These are phyloP conservation scores for Scotopteryx bipunctaria DNA, from an alignment of 2,888 invertebrate species.

Conservation along the genomic window DNA sequence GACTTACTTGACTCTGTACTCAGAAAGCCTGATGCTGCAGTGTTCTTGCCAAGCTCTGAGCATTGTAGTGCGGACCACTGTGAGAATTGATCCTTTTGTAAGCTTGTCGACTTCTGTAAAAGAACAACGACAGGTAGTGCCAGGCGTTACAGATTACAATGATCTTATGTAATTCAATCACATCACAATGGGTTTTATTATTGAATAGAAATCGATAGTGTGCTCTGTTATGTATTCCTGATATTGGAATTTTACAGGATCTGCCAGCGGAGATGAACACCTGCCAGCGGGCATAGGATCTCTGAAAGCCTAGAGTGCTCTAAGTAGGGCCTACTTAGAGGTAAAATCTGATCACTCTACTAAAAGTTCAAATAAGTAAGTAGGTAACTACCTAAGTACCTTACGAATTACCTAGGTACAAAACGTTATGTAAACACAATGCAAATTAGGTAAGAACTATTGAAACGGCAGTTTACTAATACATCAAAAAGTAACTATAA, in stretches of 20 bases:
- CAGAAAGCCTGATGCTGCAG: constrained; percentile 6
- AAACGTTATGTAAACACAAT: constrained; percentile 31
- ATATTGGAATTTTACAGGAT: too few relatives aligned
- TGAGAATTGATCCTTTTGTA: constrained; percentile 44
- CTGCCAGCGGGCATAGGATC: too few relatives aligned
- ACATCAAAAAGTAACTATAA: too few relatives aligned
- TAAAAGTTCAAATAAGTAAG: constrained; percentile 2
- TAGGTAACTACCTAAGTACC: not conserved
- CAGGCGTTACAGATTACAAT: constrained; percentile 35
- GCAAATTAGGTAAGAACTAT: constrained; percentile 22
- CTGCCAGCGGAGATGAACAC: too few relatives aligned
- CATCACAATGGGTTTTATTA: constrained; percentile 39
- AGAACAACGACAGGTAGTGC: constrained; percentile 34
- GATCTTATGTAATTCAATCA: constrained; percentile 36
- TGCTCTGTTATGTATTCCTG: not conserved
- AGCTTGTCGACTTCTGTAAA: constrained; percentile 37
- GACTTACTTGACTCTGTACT: not conserved
- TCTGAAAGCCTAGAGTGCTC: too few relatives aligned
- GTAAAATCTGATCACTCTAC: too few relatives aligned
- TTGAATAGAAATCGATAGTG: constrained; percentile 29
- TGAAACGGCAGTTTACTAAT: not conserved
- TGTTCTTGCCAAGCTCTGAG: constrained; percentile 5
- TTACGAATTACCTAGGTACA: too few relatives aligned
- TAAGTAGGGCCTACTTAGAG: too few relatives aligned
- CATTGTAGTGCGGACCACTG: constrained; percentile 19